Percentiles rank a stretch among this genome's conserved stretches.
Conservation (phyloP, 2,888 invertebrate species). For the Mamestra brassicae region DNA sequence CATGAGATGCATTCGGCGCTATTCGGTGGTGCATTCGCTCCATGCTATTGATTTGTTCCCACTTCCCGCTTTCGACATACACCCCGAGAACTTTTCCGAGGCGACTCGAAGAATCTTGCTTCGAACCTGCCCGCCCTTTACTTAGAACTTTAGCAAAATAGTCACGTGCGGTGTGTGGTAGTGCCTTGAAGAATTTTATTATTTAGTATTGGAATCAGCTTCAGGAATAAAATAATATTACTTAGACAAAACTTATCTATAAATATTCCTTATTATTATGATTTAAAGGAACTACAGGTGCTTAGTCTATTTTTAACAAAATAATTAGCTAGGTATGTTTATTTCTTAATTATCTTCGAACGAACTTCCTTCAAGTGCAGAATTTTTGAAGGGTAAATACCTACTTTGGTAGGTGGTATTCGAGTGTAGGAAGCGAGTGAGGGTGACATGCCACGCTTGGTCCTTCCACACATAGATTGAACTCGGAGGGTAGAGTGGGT, state of each 20-base stretch:
- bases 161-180: conserved; percentile 32
- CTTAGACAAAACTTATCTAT: neutral
- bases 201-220: neutral
- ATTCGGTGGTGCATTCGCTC: conserved; percentile 37
- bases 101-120: conserved; percentile 51
- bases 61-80: conserved; percentile 59
- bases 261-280: neutral
- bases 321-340: neutral
- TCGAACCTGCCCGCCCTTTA: conserved; percentile 57
- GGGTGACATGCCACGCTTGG: conserved; percentile 68
- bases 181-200: conserved; percentile 11
- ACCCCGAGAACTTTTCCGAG: conserved; percentile 53
- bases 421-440: conserved; percentile 62
- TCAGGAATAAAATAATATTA: neutral
- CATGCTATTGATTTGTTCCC: conserved; percentile 58
- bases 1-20: conserved; percentile 26
- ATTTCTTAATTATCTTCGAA: conserved; percentile 3
- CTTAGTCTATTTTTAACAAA: neutral
- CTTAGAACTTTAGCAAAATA: conserved; percentile 58
- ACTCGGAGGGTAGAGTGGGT: conserved; percentile 66
- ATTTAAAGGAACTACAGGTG: neutral
- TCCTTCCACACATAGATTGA: conserved; percentile 60
- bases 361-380: conserved; percentile 4
- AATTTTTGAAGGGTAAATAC: conserved; percentile 41
- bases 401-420: conserved; percentile 28